Evolutionary conservation across 2,888 invertebrate genomes (phyloP).

Genomic region (Phalangium opilio): DNA sequence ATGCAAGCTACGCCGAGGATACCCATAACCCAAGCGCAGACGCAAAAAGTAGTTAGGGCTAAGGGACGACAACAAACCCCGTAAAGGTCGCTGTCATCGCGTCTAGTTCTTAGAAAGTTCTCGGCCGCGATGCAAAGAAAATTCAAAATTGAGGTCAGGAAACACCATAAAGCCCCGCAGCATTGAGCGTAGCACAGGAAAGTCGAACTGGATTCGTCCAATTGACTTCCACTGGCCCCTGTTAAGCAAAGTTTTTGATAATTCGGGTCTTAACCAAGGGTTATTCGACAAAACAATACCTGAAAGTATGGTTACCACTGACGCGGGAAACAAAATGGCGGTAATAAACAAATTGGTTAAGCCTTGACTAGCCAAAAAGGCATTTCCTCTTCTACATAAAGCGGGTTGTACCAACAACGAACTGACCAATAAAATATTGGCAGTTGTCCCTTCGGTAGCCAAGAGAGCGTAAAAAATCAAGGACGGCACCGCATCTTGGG

Average conservation of each 20-base stretch:
- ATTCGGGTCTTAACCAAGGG: no score
- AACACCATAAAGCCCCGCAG: conserved; percentile 15
- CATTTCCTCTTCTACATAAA: conserved; percentile 15
- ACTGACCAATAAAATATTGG: conserved; percentile 18
- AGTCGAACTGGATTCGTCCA: no score
- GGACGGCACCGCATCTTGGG: conserved; percentile 8
- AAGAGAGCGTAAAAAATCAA: conserved; percentile 16
- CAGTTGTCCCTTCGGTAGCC: conserved; percentile 17
- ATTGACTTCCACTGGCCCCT: no score
- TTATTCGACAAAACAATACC: background rate
- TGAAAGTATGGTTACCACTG: conserved; percentile 17
- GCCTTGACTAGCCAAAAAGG: conserved; percentile 18
- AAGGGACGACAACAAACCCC: conserved; percentile 11
- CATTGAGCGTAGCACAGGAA: conserved; percentile 17
- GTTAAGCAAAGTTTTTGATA: no score
- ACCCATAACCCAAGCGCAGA: conserved; percentile 14
- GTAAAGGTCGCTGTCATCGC: conserved; percentile 8
- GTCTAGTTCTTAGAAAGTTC: conserved; percentile 15
- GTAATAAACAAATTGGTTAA: conserved; percentile 16
- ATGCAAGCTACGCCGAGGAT: conserved; percentile 9
- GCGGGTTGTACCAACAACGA: conserved; percentile 17
- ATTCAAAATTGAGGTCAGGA: conserved; percentile 14
- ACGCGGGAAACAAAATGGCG: conserved; percentile 13
- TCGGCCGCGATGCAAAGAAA: conserved; percentile 17
- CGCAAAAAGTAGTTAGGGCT: conserved; percentile 11